A percentile compares a stretch with the other conserved stretches of the same genome.
Conservation (phyloP, 2,113 vertebrate species). For the Glaucidium brasilianum region DNA sequence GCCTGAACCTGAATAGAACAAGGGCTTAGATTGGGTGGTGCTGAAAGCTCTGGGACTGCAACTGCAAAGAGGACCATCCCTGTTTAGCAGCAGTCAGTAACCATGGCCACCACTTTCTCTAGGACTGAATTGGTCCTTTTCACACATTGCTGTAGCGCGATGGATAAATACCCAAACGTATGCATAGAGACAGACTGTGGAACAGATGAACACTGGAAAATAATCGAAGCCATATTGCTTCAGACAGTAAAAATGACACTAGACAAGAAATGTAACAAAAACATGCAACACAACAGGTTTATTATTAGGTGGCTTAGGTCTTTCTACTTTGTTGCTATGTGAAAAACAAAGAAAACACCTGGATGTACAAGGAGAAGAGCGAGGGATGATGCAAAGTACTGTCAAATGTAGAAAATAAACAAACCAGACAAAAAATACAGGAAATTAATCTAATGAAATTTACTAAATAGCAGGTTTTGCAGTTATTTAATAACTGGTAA, state of each 20-base stretch:
- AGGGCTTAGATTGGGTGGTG: background rate
- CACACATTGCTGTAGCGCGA: background rate
- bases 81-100: background rate
- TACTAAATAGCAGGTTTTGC: background rate
- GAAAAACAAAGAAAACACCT: background rate
- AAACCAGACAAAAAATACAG: too few relatives aligned
- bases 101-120: background rate
- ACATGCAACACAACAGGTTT: background rate
- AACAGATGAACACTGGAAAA: slow-evolving; percentile 36
- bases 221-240: slow-evolving; percentile 22
- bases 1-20: fast-evolving
- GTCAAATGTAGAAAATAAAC: background rate
- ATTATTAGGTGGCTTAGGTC: background rate
- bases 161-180: background rate
- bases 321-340: background rate
- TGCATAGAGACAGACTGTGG: background rate
- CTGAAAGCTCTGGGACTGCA: background rate
- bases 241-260: slow-evolving; percentile 16
- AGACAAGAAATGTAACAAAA: background rate
- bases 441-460: background rate
- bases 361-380: background rate
- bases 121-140: background rate
- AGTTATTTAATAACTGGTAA: background rate
- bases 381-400: background rate
- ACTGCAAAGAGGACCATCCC: background rate